These are phyloP conservation scores for Nymphalis c-album DNA, from an alignment of 2,888 invertebrate species.

Conservation along the genomic window DNA sequence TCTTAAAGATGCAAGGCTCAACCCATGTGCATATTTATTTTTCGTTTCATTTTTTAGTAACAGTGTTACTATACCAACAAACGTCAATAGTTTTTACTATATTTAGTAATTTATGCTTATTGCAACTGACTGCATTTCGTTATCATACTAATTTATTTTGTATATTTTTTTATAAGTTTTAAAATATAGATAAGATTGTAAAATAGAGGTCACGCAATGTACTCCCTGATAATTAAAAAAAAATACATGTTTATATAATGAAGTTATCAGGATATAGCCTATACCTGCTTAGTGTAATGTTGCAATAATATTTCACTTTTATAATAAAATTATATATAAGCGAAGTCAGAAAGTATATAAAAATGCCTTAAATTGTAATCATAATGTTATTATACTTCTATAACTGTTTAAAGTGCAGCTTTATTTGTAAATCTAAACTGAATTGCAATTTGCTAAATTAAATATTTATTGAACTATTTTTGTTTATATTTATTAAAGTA, in stretches of 20 bases:
- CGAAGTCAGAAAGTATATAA: neutral
- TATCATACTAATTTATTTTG: neutral
- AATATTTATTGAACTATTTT: slow-evolving; percentile 14
- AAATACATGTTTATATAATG: neutral
- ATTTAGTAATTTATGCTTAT: neutral
- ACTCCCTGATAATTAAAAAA: neutral
- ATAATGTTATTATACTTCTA: neutral
- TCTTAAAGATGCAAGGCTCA: no score
- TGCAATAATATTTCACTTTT: no score
- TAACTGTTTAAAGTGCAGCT: slow-evolving; percentile 5
- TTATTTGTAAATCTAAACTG: slow-evolving; percentile 5
- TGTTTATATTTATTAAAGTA: slow-evolving; percentile 3
- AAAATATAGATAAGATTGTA: neutral
- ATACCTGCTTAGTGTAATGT: no score
- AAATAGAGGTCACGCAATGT: neutral
- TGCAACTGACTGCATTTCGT: neutral
- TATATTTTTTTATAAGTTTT: neutral
- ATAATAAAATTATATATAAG: neutral
- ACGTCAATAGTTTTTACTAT: no score
- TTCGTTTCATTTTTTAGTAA: no score
- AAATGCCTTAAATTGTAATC: neutral
- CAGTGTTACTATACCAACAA: no score
- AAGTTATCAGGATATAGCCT: neutral
- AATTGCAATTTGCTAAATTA: slow-evolving; percentile 21
- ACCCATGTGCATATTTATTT: no score